Evolutionary conservation across 2,888 invertebrate species (phyloP).

Genomic region (Netelia fuscicornis): DNA sequence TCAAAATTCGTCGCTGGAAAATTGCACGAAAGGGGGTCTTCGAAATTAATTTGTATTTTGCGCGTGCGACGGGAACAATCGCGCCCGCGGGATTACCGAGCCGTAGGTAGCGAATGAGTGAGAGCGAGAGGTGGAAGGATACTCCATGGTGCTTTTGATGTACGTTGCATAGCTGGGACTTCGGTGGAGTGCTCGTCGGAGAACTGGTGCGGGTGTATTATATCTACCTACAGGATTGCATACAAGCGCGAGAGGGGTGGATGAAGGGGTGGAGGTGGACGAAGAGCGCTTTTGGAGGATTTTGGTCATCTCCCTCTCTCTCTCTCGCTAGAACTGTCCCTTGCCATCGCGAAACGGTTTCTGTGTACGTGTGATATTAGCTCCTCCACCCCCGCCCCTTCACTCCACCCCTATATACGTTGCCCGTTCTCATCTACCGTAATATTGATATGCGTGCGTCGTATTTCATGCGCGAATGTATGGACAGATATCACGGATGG

Average conservation of each 20-base stretch:
- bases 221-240: constrained; percentile 36
- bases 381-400: not conserved
- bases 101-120: constrained; percentile 41
- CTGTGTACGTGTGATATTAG: not conserved
- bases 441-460: constrained; percentile 71
- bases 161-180: constrained; percentile 52
- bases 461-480: constrained; percentile 67
- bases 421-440: constrained; percentile 55
- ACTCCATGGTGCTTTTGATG: constrained; percentile 60
- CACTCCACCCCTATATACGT: constrained; percentile 24
- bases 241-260: not conserved
- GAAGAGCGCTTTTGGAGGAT: constrained; percentile 52
- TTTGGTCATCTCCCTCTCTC: constrained; percentile 39
- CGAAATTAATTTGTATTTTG: constrained; percentile 68
- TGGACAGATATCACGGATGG: constrained; percentile 39
- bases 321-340: constrained; percentile 39
- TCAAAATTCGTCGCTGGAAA: constrained; percentile 37
- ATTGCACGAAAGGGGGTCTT: constrained; percentile 51
- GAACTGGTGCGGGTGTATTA: constrained; percentile 31
- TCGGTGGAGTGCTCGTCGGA: constrained; percentile 23
- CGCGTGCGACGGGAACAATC: constrained; percentile 54
- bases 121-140: constrained; percentile 20
- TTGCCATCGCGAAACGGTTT: constrained; percentile 8
- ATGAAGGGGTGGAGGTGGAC: not conserved
- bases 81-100: constrained; percentile 66